Percentiles rank a stretch among this genome's conserved stretches.
phyloP scores from a whole-genome alignment of 2,888 invertebrate species.

The Mythimna lalbum region DNA sequence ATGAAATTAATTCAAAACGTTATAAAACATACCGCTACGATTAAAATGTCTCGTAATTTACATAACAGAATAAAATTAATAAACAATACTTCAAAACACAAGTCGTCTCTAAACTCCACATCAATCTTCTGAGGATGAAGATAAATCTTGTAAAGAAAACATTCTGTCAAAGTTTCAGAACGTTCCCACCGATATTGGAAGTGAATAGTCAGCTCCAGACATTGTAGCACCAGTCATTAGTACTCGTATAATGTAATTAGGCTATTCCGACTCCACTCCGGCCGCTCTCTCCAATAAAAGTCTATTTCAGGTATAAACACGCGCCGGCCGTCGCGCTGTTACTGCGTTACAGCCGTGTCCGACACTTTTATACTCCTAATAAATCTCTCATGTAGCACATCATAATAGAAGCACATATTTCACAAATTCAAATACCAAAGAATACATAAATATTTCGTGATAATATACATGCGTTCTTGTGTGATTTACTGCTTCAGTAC shows the following conservation, averaged over 20 bases:
- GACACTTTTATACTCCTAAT: slow-evolving; percentile 49
- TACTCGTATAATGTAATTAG: not conserved
- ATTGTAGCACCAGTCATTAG: not conserved
- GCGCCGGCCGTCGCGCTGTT: not conserved
- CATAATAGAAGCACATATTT: slow-evolving; percentile 40
- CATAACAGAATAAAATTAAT: not conserved
- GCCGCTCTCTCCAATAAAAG: slow-evolving; percentile 16
- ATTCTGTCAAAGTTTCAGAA: slow-evolving; percentile 8
- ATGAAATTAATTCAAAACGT: not conserved
- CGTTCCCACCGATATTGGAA: no score
- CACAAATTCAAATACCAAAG: slow-evolving; percentile 14
- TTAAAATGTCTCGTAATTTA: slow-evolving; percentile 1
- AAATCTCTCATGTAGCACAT: slow-evolving; percentile 35
- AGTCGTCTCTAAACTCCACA: not conserved
- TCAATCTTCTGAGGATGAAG: not conserved
- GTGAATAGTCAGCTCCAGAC: not conserved
- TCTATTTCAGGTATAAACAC: slow-evolving; percentile 18
- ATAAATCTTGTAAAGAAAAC: slow-evolving; percentile 29
- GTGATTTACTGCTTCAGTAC: slow-evolving; percentile 39
- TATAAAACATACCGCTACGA: not conserved
- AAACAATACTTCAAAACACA: slow-evolving; percentile 4
- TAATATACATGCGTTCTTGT: slow-evolving; percentile 1
- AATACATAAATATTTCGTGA: slow-evolving; percentile 24
- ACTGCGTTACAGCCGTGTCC: slow-evolving; percentile 8
- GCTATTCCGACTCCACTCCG: slow-evolving; percentile 10